Evolutionary conservation across 1,140 invertebrate species (phyloP), one percentile per base, ranked within the genome.

Genomic region (Drosophila truncata): DNA sequence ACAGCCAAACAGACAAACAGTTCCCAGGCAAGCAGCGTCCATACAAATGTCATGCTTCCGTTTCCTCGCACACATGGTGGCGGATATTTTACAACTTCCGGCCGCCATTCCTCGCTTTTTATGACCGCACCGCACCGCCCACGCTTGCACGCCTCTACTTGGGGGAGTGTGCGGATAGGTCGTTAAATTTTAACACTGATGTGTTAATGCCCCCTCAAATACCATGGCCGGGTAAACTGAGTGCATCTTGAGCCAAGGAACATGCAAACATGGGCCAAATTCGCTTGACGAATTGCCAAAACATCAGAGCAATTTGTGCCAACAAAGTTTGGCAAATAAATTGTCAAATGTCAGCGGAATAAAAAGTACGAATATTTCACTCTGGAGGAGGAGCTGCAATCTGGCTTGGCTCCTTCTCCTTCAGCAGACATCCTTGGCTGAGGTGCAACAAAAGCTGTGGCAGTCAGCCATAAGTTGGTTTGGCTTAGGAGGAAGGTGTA

Each of bases 111-210:
- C 55, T 27, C 18, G 27, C 9, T 41, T 59, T 78, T 85, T 82
- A 84, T 64, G 46, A 37, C 60, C 61, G 39, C 61, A 37, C 60
- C 61, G 39, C 61, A 37, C 50, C 20, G 18, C 13, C 41, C 41
- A 20, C 31, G 27, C 23, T 4, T 10, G 18, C 35, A 44, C 37
- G 7, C 23, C 41, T 23, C n/a, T 35, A 3, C 52, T 46, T 41
- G 52, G 31, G 23, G 44, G 44, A 27, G 46, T 44, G 33, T 49
- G 50, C 33, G 42, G 54, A 62, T 50, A 59, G 76, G 63, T 88
- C 83, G 84, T 87, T 83, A 87, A 87, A 87, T 88, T 87, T 87
- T 78, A 87, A 87, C 84, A 83, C 83, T 78, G 80, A 88, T 87
- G 83, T 87, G 83, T 88, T 87, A 87, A 87, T 88, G 84, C 76